phyloP scores from a whole-genome alignment of 2,888 invertebrate species.

The Chrysina gloriosa region DNA sequence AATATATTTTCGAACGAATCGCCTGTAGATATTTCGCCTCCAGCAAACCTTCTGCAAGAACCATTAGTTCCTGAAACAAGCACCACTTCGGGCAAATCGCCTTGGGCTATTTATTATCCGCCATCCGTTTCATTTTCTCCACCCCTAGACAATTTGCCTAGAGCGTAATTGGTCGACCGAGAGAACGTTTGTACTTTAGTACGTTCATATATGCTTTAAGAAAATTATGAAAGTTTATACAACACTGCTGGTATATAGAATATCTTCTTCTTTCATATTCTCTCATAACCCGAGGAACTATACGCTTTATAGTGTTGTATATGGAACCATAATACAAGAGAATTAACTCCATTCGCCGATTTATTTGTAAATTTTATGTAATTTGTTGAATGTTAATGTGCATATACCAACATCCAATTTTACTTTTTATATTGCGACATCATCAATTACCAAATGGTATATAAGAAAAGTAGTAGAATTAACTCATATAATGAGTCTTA shows the following conservation, averaged over 20 bases:
- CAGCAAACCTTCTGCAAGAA: conserved; percentile 22
- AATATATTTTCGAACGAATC: conserved; percentile 17
- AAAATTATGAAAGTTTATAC: conserved; percentile 9
- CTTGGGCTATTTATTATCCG: conserved; percentile 32
- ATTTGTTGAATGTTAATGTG: too few species aligned
- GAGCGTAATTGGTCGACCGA: conserved; percentile 22
- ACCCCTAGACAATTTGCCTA: conserved; percentile 25
- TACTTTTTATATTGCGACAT: too few species aligned
- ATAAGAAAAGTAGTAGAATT: too few species aligned
- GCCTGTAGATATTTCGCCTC: conserved; percentile 12
- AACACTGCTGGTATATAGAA: neutral
- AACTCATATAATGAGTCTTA: too few species aligned
- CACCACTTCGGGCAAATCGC: conserved; percentile 22
- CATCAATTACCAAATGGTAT: too few species aligned
- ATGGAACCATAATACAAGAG: too few species aligned
- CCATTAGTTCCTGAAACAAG: conserved; percentile 32
- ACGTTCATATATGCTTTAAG: conserved; percentile 5
- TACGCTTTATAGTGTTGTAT: too few species aligned
- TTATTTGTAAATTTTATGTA: too few species aligned
- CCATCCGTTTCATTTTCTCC: conserved; percentile 31
- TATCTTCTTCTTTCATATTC: too few species aligned
- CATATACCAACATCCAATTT: too few species aligned
- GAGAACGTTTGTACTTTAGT: conserved; percentile 14
- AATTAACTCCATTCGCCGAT: too few species aligned
- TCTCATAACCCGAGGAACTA: too few species aligned